Percentiles rank a stretch among this genome's conserved stretches.
Conservation (phyloP, 2,888 invertebrate species). For the Agonum fuliginosum region DNA sequence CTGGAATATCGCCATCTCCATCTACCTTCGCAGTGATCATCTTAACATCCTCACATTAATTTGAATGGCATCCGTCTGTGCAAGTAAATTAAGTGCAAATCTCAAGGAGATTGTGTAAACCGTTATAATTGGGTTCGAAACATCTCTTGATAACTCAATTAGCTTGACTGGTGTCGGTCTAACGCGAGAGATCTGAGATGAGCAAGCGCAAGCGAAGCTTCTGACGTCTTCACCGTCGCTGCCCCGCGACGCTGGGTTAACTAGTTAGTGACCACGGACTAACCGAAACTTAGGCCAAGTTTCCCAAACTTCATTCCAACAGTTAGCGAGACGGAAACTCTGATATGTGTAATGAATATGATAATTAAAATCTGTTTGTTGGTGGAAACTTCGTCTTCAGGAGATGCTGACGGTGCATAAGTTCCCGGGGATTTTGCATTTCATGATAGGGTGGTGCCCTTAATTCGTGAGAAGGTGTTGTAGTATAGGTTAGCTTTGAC, state of each 20-base stretch:
- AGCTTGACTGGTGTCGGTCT: constrained; percentile 41
- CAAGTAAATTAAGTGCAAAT: constrained; percentile 59
- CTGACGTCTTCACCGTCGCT: neutral
- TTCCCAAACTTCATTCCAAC: constrained; percentile 46
- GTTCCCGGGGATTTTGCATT: too few species aligned
- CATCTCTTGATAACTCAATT: constrained; percentile 59
- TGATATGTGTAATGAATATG: constrained; percentile 44
- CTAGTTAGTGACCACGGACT: constrained; percentile 58
- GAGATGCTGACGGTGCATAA: too few species aligned
- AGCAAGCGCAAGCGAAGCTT: constrained; percentile 33
- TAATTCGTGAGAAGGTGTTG: too few species aligned
- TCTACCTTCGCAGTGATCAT: neutral
- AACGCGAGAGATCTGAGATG: constrained; percentile 30
- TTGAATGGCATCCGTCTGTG: constrained; percentile 36
- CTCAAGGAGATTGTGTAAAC: constrained; percentile 60
- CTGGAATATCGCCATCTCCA: too few species aligned
- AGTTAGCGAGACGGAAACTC: constrained; percentile 49
- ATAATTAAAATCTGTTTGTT: constrained; percentile 26
- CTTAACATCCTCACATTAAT: constrained; percentile 6
- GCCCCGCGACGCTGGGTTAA: constrained; percentile 31
- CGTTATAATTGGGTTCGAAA: constrained; percentile 60
- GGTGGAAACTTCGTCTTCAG: too few species aligned
- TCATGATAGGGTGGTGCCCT: too few species aligned
- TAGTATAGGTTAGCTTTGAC: too few species aligned
- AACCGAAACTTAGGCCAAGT: constrained; percentile 53